Evolutionary conservation across 2,797 vertebrate species (phyloP), one percentile per base, ranked within the genome.

Genomic region (Glossophaga mutica): DNA sequence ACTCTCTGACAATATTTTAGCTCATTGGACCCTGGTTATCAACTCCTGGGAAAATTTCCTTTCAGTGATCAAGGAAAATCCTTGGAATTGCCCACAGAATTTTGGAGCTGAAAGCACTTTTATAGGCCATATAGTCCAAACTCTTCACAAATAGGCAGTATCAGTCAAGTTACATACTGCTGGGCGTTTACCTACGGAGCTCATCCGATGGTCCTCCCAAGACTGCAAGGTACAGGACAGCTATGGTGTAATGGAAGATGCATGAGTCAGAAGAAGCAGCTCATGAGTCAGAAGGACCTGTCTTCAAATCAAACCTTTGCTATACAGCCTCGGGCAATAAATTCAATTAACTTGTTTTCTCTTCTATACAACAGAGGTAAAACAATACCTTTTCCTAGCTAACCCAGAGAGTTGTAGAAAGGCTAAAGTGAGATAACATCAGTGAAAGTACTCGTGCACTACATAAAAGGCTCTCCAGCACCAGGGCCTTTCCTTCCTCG

Each of bases 341-440:
- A n/a, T n/a, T n/a, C 76, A 87, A 73, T 62, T 93, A 96, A 87
- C 76, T 55, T 81, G 71, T 76, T 93, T 96, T 84, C 88, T 82
- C 68, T 67, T 81, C 89, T 81, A 48, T 90, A 90, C 85, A 92
- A 90, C 9, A 24, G 73, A 94, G 24, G 87, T 50, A 81, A 91
- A 96, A 57, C 16, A 90, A 52, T 68, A 50, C 50, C 77, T 83
- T 83, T 50, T 67, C 74, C 62, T 85, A 84, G 62, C 46, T 87
- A 96, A 94, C 21, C 52, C 52, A 89, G 18, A 37, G 11, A 24
- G 77, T 18, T 87, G n/a, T 32, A 94, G 32, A 94, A 94, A 94
- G 70, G 84, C 77, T 65, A 95, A 85, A 90, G 22, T 44, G 37
- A 90, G 86, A 82, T 57, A 65, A 44, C 62, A 85, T 86, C 77